Conservation (phyloP, 2,797 vertebrate genomes). For the Poeciliopsis presidionis region DNA sequence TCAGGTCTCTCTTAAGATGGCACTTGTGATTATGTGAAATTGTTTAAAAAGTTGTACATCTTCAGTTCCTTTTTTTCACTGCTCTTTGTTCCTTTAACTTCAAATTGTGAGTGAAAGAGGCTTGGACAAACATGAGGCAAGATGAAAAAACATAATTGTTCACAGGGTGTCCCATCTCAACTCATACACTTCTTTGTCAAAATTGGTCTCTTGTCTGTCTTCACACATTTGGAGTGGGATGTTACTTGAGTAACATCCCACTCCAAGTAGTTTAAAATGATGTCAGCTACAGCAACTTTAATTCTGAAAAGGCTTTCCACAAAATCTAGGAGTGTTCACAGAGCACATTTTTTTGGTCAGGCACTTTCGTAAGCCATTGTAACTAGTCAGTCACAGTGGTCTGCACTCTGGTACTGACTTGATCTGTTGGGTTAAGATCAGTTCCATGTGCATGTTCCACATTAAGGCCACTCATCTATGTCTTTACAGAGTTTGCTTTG, state of each 20-base stretch:
- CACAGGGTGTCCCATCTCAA: slow-evolving; percentile 10
- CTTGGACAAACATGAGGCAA: neutral
- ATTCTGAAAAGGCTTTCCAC: neutral
- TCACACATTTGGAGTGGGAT: no score
- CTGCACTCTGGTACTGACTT: neutral
- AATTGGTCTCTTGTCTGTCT: neutral
- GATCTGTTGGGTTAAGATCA: neutral
- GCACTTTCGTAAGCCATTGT: neutral
- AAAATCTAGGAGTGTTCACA: no score
- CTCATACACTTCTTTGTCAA: slow-evolving; percentile 1
- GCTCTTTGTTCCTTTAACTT: neutral
- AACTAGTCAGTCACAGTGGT: neutral
- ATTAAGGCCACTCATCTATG: neutral
- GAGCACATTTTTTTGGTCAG: neutral
- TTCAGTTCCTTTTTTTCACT: neutral
- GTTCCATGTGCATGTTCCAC: neutral
- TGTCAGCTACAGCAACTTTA: neutral
- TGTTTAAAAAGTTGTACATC: slow-evolving; percentile 33
- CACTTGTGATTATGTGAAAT: slow-evolving; percentile 40
- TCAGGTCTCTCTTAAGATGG: slow-evolving; percentile 63
- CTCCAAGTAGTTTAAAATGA: neutral
- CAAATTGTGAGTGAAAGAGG: neutral
- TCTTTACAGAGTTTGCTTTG: neutral
- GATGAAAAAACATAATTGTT: slow-evolving; percentile 11
- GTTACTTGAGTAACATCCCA: neutral